Base-by-base conservation (phyloP, 2,888 invertebrate species). In the Marasmarcha lunaedactyla region DNA sequence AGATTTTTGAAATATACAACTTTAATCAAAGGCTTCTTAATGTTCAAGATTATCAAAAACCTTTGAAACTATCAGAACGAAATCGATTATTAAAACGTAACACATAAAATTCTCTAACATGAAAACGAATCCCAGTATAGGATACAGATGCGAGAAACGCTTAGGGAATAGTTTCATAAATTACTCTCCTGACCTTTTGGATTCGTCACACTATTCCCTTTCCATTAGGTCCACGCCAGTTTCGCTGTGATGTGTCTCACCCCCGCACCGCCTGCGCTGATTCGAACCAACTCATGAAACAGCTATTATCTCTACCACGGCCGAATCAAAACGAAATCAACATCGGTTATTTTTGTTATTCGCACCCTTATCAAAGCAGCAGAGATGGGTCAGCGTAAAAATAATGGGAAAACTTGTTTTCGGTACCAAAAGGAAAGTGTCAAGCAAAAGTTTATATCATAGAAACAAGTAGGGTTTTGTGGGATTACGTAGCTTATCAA, bases 241-340 rank as follows among this genome's bases (percentile, higher is more conserved):
- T 45, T 54, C 47, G 47, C 61, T 59, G 60, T 61, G 7, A 20
- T 7, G 7, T 20, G 3, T 52, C 55, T 55, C 52, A 57, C 55
- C 64, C 63, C 59, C 47, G 60, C 56, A 54, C 54, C 53, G 50
- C 55, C 51, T 46, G 54, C 51, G 55, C 48, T 50, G 49, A 49
- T 49, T 50, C 48, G 51, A 20, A 56, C 58, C 55, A 57, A 63
- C 62, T 76, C 66, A 74, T 76, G 62, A 76, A 76, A 74, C 63
- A 63, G 60, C 61, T 67, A 73, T 78, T 74, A 78, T 76, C 68
- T 63, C 55, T 47, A 57, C 55, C 65, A 30, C 54, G 69, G 66
- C 69, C 63, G 62, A 73, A 79, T 81, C 77, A 77, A 81, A 81
- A 70, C 55, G 62, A 70, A 77, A 79, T 83, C 77, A 78, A 66